Evolutionary conservation across 2,888 invertebrate species (phyloP).

Genomic region (Sycophila texana): DNA sequence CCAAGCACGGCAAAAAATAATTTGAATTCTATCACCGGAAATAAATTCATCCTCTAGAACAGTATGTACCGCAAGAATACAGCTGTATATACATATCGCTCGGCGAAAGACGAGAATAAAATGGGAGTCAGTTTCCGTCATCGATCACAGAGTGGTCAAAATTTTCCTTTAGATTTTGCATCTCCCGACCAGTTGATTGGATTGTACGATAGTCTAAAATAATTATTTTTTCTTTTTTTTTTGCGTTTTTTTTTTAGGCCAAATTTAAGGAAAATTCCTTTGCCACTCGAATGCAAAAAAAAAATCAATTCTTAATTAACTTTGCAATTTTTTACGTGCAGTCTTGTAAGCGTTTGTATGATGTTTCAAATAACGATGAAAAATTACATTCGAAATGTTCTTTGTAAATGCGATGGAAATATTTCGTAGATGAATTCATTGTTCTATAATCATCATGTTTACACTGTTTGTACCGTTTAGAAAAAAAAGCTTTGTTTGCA

Average conservation of each 20-base stretch:
- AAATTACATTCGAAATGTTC: too few species aligned
- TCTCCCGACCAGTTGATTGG: background rate
- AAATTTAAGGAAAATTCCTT: constrained; percentile 21
- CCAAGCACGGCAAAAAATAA: too few species aligned
- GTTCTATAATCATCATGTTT: background rate
- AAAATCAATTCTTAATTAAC: too few species aligned
- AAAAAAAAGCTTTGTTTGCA: background rate
- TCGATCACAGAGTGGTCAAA: constrained; percentile 20
- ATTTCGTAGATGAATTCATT: background rate
- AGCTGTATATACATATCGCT: constrained; percentile 70
- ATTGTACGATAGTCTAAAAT: constrained; percentile 7
- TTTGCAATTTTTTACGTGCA: background rate
- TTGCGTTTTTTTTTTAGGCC: background rate
- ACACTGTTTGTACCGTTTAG: constrained; percentile 5
- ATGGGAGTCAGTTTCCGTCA: constrained; percentile 1
- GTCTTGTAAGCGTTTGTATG: constrained; percentile 1
- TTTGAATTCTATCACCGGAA: too few species aligned
- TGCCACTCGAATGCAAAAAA: background rate
- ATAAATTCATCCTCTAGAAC: constrained; percentile 72
- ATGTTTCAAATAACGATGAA: background rate
- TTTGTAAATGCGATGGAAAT: background rate
- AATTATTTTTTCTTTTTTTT: constrained; percentile 22
- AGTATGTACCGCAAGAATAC: constrained; percentile 63
- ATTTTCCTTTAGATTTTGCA: background rate
- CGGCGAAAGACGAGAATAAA: constrained; percentile 36